Base-by-base conservation (phyloP, 2,797 vertebrate species). In the Denticeps clupeoides region DNA sequence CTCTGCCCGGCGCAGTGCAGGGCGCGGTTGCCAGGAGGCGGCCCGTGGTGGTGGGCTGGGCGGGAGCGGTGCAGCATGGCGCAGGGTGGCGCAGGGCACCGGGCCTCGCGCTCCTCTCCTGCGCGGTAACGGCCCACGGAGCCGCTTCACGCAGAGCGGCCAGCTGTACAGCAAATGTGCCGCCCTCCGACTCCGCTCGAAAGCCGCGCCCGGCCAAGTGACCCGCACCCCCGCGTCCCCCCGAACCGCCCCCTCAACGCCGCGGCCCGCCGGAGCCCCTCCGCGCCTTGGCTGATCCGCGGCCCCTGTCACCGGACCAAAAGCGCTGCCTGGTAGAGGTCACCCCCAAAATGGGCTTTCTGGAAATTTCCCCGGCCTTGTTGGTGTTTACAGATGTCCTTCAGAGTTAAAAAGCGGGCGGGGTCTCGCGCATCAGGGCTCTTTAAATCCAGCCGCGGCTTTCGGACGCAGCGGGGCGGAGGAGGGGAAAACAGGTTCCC, bases 141-240 rank as follows among this genome's bases (percentile, higher is more conserved):
- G 86, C 87, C 85, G 90, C 88, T 89, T 91, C 93, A 95, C 91
- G 96, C 92, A 89, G 93, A 87, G 94, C 84, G 76, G 86, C 93
- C 94, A 93, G 89, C 89, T 90, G 90, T 87, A 89, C 87, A 87
- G 88, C 86, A 87, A 91, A 87, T 89, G 87, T 88, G 87, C 75
- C 80, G 88, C 78, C 77, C 77, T 72, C n/a, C n/a, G n/a, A n/a
- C 71, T 78, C 75, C 75, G 73, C 75, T 79, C 78, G 80, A 80
- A 56, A 75, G 16, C 35, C 35, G 16, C 35, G 35, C 35, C 35
- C 35, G 35, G 74, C 74, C 72, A n/a, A n/a, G n/a, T n/a, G n/a
- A n/a, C n/a, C n/a, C n/a, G n/a, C 70, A 75, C 23, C 41, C 75
- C 69, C 73, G 73, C 79, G 78, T 50, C 74, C 75, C 75, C 35